Conservation (phyloP, 2,888 invertebrate genomes). For the Drosophila melanosoma region DNA sequence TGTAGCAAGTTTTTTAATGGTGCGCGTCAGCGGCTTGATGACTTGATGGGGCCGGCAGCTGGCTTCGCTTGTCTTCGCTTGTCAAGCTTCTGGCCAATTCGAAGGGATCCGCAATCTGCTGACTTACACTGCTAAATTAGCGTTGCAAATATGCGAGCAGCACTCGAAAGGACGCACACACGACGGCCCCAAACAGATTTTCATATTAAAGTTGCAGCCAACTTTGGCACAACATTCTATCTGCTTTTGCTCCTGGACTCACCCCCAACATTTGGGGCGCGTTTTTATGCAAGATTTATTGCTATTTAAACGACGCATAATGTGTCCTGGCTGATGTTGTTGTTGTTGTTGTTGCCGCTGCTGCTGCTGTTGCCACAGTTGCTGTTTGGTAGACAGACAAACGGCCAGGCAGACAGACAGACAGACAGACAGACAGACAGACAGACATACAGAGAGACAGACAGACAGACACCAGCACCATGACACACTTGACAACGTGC, state of each 20-base stretch:
- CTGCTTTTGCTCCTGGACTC: background rate
- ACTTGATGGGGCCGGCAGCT: constrained; percentile 53
- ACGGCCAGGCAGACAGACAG: constrained; percentile 38
- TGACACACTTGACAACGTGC: constrained; percentile 75
- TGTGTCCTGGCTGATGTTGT: constrained; percentile 64
- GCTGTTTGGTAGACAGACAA: constrained; percentile 51
- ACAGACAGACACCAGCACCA: constrained; percentile 43
- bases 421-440: constrained; percentile 39
- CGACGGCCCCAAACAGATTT: constrained; percentile 69
- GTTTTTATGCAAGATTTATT: constrained; percentile 83
- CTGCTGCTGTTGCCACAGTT: constrained; percentile 37
- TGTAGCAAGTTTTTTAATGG: constrained; percentile 62
- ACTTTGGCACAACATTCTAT: constrained; percentile 37
- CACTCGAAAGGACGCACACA: constrained; percentile 47
- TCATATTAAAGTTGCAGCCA: constrained; percentile 75
- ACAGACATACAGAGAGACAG: constrained; percentile 33
- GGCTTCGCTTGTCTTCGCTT: constrained; percentile 41
- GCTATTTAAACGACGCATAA: constrained; percentile 82
- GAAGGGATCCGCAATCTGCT: constrained; percentile 34
- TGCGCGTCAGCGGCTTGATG: constrained; percentile 44
- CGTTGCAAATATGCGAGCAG: constrained; percentile 81
- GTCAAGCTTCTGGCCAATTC: constrained; percentile 25
- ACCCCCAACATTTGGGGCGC: constrained; percentile 28
- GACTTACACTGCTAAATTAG: constrained; percentile 82
- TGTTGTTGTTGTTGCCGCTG: constrained; percentile 39